Evolutionary conservation across 2,888 invertebrate genomes (phyloP), one percentile per base, ranked within the genome.

Genomic region (Acanthopleura granulata): DNA sequence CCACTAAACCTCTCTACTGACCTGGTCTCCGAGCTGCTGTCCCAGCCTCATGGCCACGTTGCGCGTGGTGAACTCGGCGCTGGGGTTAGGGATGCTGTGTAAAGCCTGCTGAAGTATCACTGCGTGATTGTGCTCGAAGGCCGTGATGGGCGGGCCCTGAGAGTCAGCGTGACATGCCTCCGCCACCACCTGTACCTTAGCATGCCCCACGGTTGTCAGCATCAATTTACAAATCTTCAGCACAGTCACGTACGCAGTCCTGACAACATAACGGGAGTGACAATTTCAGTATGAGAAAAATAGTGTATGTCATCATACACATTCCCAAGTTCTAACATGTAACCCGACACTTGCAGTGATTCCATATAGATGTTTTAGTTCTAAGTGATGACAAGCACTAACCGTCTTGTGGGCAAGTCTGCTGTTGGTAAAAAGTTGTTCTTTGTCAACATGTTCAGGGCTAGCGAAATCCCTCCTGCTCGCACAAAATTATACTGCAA

Each of bases 181-280:
- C 4, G 89, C 89, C 15, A 91, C 91, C 70, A 90, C 88, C 79
- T 90, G 90, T 27, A 91, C 89, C 70, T 90, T 87, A 73, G 91
- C 91, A 87, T 96, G 95, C 15, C 95, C 96, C 78, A 97, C 93
- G 14, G 96, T 95, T 50, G 96, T 96, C 74, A 98, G 92, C 85
- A 97, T 93, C 77, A 98, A 91, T 91, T 98, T 98, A 82, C 95
- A 95, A 82, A 98, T 93, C 88, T 96, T 95, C 85, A 98, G 92
- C 80, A 97, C 94, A 70, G 95, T 95, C 86, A 96, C 93, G 91
- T 95, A 97, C 15, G 97, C 97, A 76, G 95, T 94, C 84, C 96
- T 94, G 80, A 30, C 77, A 79, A 57, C 22, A 57, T 18, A n/a
- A 57, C 4, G 12, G 12, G 40, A 40, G 3, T 40, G 40, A 40